Base-by-base conservation (phyloP, 23 tunicate genomes). In the Halocynthia aurantium region DNA sequence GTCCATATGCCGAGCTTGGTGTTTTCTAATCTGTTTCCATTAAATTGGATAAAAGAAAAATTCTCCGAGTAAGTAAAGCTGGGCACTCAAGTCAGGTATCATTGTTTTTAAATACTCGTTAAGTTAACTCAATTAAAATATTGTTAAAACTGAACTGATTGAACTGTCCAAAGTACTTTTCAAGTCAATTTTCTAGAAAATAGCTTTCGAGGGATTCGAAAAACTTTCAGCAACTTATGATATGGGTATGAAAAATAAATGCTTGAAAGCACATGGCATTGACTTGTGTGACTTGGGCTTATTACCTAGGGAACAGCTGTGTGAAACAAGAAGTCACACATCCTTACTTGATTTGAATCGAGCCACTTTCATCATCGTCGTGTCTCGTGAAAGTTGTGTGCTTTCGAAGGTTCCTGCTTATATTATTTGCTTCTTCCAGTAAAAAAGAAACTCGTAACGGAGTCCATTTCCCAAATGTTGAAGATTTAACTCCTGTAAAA, bases 401-500 rank as follows among this genome's bases (percentile, higher is more conserved):
- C 51, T 84, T 84, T 13, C 80, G 61, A 20, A 84, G 57, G 2
- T 80, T 18, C 52, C 50, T 75, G 56, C 88, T 80, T 73, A 89
- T 89, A 6, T 80, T 89, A 68, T 89, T 89, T 0, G 96, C 88
- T 80, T 89, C 96, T 64, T 89, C 78, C 31, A 89, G 82, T 7
- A 84, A 51, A 9, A 89, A 68, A n/a, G 92, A 75, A 53, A 86
- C 60, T 11, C 82, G 81, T 8, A 86, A 51, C 6, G 92, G 73
- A 70, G 64, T 74, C 67, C 68, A 54, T 52, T 53, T 54, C 8
- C 31, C 78, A n/a, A 64, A 74, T 2, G 22, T 11, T 67, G 22
- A 11, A 49, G 72, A 20, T 20, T 12, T 17, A 10, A 49, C 40
- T 13, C 2, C 21, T 50, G 50, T 4, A 13, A 11, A 49, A 21